Base-by-base conservation (phyloP, 2,797 vertebrate species). In the Ptychadena robeensis region DNA sequence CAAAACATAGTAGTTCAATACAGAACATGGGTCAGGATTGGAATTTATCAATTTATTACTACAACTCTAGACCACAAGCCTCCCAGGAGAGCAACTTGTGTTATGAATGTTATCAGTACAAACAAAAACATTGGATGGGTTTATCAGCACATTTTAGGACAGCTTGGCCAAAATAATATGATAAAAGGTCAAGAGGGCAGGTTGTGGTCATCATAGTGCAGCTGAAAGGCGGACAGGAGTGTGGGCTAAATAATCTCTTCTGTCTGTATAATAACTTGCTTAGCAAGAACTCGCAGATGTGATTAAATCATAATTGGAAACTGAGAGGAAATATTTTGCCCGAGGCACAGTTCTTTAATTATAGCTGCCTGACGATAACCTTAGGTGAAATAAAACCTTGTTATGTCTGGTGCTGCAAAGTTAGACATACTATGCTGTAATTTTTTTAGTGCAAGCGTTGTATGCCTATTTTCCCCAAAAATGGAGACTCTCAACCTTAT, bases 271-370 rank as follows among this genome's bases (percentile, higher is more conserved):
- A 81, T 53, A 73, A 67, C 53, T 57, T 81, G 32, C 31, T 59
- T 57, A 63, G 72, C 44, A 73, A 74, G 59, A 57, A 37, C 44
- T 73, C 72, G 30, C 34, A 71, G 25, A 53, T 82, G 11, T 83
- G 59, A 72, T 83, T 77, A 65, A 64, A 83, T 78, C 75, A 66
- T 79, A 79, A 83, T 83, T 83, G 74, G 59, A 78, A 82, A 78
- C 30, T 12, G 57, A 70, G 61, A 77, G 66, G n/a, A 71, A 82
- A 79, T 37, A 35, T 81, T 64, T 81, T 73, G 67, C 81, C 37
- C 15, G 30, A 53, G 40, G 74, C 68, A 65, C n/a, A 77, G 57
- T 72, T 83, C 77, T 78, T 79, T 72, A 79, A 79, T 83, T 72
- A 79, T 83, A 73, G 31, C 59, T 73, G 59, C 28, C 40, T 64